Base-by-base conservation (phyloP, 2,888 invertebrate genomes). In the Pedicia rivosa region DNA sequence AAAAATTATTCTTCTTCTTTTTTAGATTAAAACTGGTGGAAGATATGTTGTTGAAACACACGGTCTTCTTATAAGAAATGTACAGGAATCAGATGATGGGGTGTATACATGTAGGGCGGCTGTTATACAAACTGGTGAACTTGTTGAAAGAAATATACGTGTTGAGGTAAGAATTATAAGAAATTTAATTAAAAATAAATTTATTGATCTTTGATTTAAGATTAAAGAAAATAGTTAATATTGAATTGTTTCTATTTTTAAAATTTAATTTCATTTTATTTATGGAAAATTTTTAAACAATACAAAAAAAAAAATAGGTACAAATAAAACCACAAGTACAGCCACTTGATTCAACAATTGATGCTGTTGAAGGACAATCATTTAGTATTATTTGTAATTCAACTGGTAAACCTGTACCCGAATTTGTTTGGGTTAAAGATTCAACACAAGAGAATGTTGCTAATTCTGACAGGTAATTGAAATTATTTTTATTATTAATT, bases 71-170 rank as follows among this genome's bases (percentile, higher is more conserved):
- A 83, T 90, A 41, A 76, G 74, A 47, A 74, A 77, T 47, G 78
- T 87, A 1, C 68, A 73, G 46, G 81, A 82, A 55, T 71, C 76
- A 12, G 88, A 91, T 50, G 88, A 88, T 52, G 90, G 88, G 2
- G 68, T 76, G 8, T 90, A 90, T 55, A 81, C 77, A 4, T 90
- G 90, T 53, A 72, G 84, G 31, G 90, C 88, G n/a, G 75, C 81
- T 27, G 88, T 88, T 1, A 70, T 76, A 13, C 70, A 72, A 43
- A 83, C 86, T 26, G 90, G 88, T 27, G 78, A 84, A 53, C 66
- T 84, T 5, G 68, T 74, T 36, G 78, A 78, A 47, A 71, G 78
- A 41, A 70, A 73, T 49, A 90, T 90, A 44, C 78, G 76, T 55
- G 76, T 90, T 8, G 79, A 81, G 66, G 81, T 82, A 7, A 32